Percentiles rank a stretch among this genome's conserved stretches.
Evolutionary conservation across 2,113 vertebrate species (phyloP).

Genomic region (Megalops atlanticus): DNA sequence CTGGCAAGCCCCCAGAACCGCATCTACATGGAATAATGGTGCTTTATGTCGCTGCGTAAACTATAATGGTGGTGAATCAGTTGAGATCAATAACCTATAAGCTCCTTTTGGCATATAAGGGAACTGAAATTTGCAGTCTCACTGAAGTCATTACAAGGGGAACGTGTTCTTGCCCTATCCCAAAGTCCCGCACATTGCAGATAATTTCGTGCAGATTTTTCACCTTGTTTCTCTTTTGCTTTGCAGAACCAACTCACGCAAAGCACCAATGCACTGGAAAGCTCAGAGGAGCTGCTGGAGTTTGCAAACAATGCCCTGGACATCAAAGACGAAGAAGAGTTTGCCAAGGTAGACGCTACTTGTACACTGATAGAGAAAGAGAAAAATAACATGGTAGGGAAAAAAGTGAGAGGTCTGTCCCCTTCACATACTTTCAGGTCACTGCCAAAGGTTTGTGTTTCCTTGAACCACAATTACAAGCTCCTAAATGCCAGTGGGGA

Average conservation of each 20-base stretch:
- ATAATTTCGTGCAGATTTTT: background rate
- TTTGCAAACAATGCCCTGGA: slow-evolving; percentile 80
- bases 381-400: background rate
- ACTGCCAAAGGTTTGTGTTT: background rate
- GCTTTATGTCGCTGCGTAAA: background rate
- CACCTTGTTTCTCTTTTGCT: background rate
- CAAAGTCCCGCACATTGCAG: background rate
- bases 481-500: background rate
- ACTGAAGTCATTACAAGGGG: background rate
- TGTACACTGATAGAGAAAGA: background rate
- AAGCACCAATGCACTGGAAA: slow-evolving; percentile 80
- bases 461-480: background rate
- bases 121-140: background rate
- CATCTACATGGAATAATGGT: background rate
- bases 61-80: too few relatives aligned
- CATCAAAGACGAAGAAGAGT: slow-evolving; percentile 79
- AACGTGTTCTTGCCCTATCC: background rate
- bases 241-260: slow-evolving; percentile 80
- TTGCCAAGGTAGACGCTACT: slow-evolving; percentile 77
- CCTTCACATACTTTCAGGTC: background rate
- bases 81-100: too few relatives aligned
- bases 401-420: background rate
- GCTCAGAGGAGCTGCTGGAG: slow-evolving; percentile 83
- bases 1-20: slow-evolving; percentile 12
- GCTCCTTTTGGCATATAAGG: too few relatives aligned